A percentile compares a stretch with the other conserved stretches of the same genome.
phyloP scores from a whole-genome alignment of 2,113 vertebrate genomes.

The Cariama cristata region DNA sequence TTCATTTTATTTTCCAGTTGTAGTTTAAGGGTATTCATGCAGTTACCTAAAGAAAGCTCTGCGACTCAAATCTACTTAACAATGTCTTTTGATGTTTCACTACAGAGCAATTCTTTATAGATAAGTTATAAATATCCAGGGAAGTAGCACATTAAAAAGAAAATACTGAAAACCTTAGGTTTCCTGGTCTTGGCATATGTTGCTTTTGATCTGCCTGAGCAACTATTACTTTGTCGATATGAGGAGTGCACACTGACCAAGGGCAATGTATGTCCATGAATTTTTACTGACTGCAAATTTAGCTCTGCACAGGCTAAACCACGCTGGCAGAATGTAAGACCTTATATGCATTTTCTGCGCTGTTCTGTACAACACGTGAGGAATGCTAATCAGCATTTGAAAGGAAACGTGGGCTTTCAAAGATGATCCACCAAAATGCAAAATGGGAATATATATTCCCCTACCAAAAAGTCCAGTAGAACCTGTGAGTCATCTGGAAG shows the following conservation, averaged over 20 bases:
- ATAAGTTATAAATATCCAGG: constrained; percentile 38
- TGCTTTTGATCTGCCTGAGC: constrained; percentile 47
- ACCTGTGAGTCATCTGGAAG: neutral
- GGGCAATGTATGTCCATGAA: constrained; percentile 10
- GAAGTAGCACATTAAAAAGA: neutral
- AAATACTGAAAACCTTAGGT: constrained; percentile 9
- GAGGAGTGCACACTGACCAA: neutral
- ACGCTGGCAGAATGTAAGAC: constrained; percentile 4
- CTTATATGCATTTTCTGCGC: constrained; percentile 45
- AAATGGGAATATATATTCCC: neutral
- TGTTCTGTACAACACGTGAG: neutral
- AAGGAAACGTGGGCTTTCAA: constrained; percentile 3
- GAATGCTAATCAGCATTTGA: constrained; percentile 67
- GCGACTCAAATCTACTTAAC: neutral
- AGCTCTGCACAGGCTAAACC: constrained; percentile 5
- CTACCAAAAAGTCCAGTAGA: neutral
- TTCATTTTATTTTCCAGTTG: constrained; percentile 25
- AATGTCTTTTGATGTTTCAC: constrained; percentile 32
- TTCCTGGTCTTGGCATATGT: neutral
- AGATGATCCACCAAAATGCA: constrained; percentile 1
- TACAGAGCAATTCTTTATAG: neutral
- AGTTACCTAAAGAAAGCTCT: neutral
- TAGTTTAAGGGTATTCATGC: neutral
- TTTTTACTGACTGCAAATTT: constrained; percentile 27
- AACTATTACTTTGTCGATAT: neutral